phyloP scores from a whole-genome alignment of 2,888 invertebrate species.

The Xestia xanthographa region DNA sequence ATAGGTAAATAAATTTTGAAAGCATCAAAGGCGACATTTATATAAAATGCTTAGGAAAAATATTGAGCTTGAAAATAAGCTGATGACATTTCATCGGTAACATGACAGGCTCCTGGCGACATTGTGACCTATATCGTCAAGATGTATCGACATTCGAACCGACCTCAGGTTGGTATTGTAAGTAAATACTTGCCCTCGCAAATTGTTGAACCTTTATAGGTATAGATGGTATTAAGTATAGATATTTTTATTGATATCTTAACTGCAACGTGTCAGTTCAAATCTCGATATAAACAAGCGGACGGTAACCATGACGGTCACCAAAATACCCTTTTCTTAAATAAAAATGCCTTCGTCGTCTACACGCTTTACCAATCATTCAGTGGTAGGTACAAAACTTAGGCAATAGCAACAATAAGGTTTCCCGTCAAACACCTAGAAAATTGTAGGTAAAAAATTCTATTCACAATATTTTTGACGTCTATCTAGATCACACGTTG shows the following conservation, averaged over 20 bases:
- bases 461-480: slow-evolving; percentile 80
- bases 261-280: slow-evolving; percentile 36
- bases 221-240: neutral
- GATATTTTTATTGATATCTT: neutral
- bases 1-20: slow-evolving; percentile 63
- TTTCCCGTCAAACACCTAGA: slow-evolving; percentile 82
- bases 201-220: neutral
- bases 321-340: slow-evolving; percentile 39
- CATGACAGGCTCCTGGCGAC: slow-evolving; percentile 57
- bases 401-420: slow-evolving; percentile 79
- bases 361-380: slow-evolving; percentile 54
- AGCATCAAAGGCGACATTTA: slow-evolving; percentile 68
- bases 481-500: slow-evolving; percentile 80
- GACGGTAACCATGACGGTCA: slow-evolving; percentile 52
- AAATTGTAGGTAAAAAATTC: slow-evolving; percentile 87
- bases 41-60: slow-evolving; percentile 63
- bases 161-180: neutral
- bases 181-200: neutral
- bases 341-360: slow-evolving; percentile 53
- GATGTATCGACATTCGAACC: slow-evolving; percentile 59
- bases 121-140: slow-evolving; percentile 51
- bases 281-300: slow-evolving; percentile 62
- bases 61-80: slow-evolving; percentile 65
- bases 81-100: slow-evolving; percentile 67
- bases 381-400: slow-evolving; percentile 59